Evolutionary conservation across 2,888 invertebrate genomes (phyloP).

Genomic region (Cybosia mesomella): DNA sequence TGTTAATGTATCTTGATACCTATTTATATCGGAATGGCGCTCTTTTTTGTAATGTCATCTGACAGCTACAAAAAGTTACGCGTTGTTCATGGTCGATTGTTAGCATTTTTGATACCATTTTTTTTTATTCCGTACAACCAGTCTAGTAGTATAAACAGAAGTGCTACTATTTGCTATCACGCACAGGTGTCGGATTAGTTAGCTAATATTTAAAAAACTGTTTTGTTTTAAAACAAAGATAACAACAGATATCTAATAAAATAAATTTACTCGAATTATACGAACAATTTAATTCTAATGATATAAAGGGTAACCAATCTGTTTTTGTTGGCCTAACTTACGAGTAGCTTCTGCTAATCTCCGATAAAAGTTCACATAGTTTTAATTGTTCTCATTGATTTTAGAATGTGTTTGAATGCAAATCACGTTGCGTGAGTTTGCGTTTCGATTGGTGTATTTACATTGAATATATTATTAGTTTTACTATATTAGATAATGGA

Average conservation of each 20-base stretch:
- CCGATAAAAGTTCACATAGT: conserved; percentile 51
- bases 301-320: conserved; percentile 18
- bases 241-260: neutral
- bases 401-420: conserved; percentile 37
- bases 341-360: conserved; percentile 59
- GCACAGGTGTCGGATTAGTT: neutral
- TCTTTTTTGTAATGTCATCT: too few species aligned
- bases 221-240: neutral
- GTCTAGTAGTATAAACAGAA: too few species aligned
- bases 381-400: conserved; percentile 48
- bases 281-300: neutral
- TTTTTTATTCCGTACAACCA: too few species aligned
- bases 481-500: neutral
- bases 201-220: neutral
- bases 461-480: conserved; percentile 27
- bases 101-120: too few species aligned
- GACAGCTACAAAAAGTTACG: too few species aligned
- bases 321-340: conserved; percentile 63
- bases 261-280: neutral
- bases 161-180: neutral
- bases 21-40: too few species aligned
- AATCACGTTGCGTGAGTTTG: conserved; percentile 37
- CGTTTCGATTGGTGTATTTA: conserved; percentile 23
- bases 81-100: too few species aligned
- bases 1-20: too few species aligned